These are phyloP conservation scores for Lepus europaeus DNA, from an alignment of 2,113 vertebrate genomes.

Conservation along the genomic window DNA sequence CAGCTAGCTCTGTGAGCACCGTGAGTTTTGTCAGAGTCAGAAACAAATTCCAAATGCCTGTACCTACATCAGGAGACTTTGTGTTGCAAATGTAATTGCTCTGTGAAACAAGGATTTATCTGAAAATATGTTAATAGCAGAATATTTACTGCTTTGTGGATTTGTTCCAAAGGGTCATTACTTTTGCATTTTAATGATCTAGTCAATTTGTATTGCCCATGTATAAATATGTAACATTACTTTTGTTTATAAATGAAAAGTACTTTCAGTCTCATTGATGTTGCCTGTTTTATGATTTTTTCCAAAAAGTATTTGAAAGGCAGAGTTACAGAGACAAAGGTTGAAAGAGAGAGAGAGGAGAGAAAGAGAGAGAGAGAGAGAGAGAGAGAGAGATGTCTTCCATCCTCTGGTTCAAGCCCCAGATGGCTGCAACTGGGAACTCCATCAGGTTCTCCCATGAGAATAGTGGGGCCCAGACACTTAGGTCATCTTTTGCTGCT, in stretches of 20 bases:
- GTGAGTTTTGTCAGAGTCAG: not conserved
- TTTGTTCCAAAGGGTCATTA: slow-evolving; percentile 74
- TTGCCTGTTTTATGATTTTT: not conserved
- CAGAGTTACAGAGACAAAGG: too few relatives aligned
- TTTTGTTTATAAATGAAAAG: slow-evolving; percentile 60
- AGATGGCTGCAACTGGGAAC: too few relatives aligned
- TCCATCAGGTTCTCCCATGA: too few relatives aligned
- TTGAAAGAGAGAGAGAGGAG: too few relatives aligned
- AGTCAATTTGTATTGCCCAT: slow-evolving; percentile 63
- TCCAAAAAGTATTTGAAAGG: too few relatives aligned
- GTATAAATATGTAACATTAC: slow-evolving; percentile 68
- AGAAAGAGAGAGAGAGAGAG: too few relatives aligned
- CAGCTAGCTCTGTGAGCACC: not conserved
- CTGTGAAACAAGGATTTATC: slow-evolving; percentile 35
- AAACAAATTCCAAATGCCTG: slow-evolving; percentile 11
- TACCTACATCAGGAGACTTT: not conserved
- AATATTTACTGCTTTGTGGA: slow-evolving; percentile 64
- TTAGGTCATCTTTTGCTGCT: too few relatives aligned
- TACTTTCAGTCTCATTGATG: slow-evolving; percentile 42
- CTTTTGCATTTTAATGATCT: slow-evolving; percentile 71
- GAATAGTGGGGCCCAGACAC: too few relatives aligned
- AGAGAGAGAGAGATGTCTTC: too few relatives aligned
- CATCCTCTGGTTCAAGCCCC: too few relatives aligned
- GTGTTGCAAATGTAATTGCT: not conserved
- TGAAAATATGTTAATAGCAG: slow-evolving; percentile 67